phyloP scores from a whole-genome alignment of 2,797 vertebrate genomes.

The Dryobates pubescens region DNA sequence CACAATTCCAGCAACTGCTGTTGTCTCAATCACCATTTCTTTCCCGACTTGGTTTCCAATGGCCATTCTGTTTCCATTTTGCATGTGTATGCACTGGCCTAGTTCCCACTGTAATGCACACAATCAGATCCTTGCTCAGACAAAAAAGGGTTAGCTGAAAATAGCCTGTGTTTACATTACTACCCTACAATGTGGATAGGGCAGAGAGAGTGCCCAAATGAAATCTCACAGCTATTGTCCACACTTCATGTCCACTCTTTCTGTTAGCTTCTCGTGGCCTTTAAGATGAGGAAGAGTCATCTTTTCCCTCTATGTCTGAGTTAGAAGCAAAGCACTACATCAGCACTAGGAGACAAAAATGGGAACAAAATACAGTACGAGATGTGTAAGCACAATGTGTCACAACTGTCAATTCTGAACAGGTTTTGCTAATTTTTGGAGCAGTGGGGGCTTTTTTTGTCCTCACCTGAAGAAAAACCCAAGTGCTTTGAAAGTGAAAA shows the following conservation, averaged over 20 bases:
- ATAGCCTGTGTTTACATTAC: not conserved
- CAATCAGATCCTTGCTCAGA: not conserved
- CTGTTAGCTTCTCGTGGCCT: not conserved
- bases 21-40: not conserved
- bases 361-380: not conserved
- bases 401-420: not conserved
- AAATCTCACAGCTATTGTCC: not conserved
- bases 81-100: not conserved
- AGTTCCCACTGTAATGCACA: not conserved
- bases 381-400: not conserved
- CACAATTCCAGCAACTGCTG: not conserved
- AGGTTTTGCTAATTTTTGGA: not conserved
- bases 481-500: not conserved
- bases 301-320: not conserved
- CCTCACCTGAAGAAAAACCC: not conserved
- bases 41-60: not conserved
- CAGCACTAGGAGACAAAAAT: not conserved
- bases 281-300: not conserved
- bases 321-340: not conserved
- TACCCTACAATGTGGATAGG: not conserved
- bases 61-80: not conserved
- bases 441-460: not conserved
- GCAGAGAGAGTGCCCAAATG: not conserved
- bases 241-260: not conserved
- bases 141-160: not conserved